Evolutionary conservation across 2,888 invertebrate species (phyloP), one percentile per base, ranked within the genome.

Genomic region (Caenorhabditis uteleia): DNA sequence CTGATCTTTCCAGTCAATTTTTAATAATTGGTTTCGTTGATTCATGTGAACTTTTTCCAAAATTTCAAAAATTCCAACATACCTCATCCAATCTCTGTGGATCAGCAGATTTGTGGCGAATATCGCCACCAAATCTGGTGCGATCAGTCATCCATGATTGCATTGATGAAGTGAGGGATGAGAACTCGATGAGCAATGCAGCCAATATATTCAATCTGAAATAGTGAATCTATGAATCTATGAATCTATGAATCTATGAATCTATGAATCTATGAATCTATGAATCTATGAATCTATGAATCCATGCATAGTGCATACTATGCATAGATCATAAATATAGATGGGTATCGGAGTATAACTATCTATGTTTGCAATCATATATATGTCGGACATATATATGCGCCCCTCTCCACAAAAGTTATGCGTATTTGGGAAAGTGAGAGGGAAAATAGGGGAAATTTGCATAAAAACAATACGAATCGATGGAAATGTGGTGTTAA

Each of bases 141-240:
- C 68, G 39, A 36, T 73, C 74, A 5, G 74, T 77, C 62, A 78
- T 74, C 77, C 80, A 80, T 20, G 78, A 79, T 54, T 79, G 78
- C 55, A 75, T 71, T 39, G 67, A 58, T 7, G 74, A 72, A 10
- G 76, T 67, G 16, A 68, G 46, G 4, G 76, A 69, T 21, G 78
- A 74, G 54, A 79, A 80, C 34, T 77, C 76, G 48, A 80, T 64
- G 26, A 80, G 65, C 21, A 80, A 65, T 7, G 67, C 60, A 2
- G 78, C 68, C 23, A 77, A 69, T 49, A 73, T 59, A 59, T 79
- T 76, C 48, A 80, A 68, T 51, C 73, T 71, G 56, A 29, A 45
- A 45, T 21, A 21, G 12, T n/a, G 21, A 25, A 7, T 7, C 2
- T 23, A 40, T 25, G 3, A 40, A 4, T 20, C 16, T 18, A 36